These are phyloP conservation scores for Todiramphus saurophagus DNA, from an alignment of 2,113 vertebrate species.

Conservation along the genomic window DNA sequence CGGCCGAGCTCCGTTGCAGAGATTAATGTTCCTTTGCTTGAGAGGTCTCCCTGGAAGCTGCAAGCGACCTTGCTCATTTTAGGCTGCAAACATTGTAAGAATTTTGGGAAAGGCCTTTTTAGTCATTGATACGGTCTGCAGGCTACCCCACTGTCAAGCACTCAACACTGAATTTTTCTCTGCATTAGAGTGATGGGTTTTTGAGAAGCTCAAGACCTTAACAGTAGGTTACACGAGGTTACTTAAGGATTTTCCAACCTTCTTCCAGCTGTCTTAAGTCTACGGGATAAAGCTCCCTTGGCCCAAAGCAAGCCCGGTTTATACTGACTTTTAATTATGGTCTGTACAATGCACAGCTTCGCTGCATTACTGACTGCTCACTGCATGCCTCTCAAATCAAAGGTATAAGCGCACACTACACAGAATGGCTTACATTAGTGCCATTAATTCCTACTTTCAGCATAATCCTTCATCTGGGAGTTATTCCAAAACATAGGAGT, in stretches of 20 bases:
- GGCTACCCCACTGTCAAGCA: not conserved
- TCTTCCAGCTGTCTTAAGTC: conserved; percentile 7
- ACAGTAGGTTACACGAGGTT: not conserved
- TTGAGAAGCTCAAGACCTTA: not conserved
- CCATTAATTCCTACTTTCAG: conserved; percentile 75
- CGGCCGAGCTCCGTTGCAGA: not conserved
- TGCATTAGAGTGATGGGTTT: not conserved
- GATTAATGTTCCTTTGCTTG: not conserved
- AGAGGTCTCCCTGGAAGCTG: not conserved
- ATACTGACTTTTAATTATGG: not conserved
- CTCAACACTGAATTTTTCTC: not conserved
- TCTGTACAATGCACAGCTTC: not conserved
- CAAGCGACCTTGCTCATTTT: not conserved
- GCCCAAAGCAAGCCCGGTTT: conserved; percentile 23
- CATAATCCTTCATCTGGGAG: conserved; percentile 77
- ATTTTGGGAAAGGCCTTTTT: not conserved
- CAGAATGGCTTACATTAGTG: conserved; percentile 72
- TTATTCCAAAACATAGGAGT: conserved; percentile 76
- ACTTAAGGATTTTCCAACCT: conserved; percentile 36
- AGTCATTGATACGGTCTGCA: not conserved
- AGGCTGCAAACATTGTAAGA: not conserved
- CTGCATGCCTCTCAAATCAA: conserved; percentile 40
- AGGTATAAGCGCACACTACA: conserved; percentile 21
- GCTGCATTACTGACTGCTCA: conserved; percentile 9
- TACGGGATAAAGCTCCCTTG: not conserved